Conservation (phyloP, 92 coral and sea anemone genomes). For the Epizoanthus scotinus region DNA sequence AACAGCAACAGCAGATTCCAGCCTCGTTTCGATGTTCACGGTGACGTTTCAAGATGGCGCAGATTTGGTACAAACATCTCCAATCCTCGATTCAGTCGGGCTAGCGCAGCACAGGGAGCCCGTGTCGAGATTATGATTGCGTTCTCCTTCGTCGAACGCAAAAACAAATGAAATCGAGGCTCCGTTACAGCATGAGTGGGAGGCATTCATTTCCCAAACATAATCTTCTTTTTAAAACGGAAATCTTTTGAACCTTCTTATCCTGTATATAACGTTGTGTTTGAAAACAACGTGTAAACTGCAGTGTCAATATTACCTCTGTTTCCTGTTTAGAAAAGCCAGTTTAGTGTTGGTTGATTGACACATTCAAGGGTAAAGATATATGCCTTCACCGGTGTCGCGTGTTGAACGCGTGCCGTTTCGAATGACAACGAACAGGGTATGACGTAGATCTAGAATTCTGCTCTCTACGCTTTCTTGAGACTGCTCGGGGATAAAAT, state of each 20-base stretch:
- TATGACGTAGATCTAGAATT: constrained; percentile 33
- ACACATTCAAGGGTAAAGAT: constrained; percentile 12
- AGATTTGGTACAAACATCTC: constrained; percentile 16
- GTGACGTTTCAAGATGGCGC: constrained; percentile 23
- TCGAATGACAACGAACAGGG: constrained; percentile 24
- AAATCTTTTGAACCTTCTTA: constrained; percentile 13
- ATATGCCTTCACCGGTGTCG: constrained; percentile 25
- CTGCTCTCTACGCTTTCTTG: constrained; percentile 1
- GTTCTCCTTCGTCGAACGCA: neutral
- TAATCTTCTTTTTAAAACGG: constrained; percentile 5
- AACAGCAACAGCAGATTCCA: neutral
- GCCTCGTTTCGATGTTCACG: constrained; percentile 23
- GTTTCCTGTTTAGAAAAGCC: constrained; percentile 20
- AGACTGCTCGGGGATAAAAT: constrained; percentile 3
- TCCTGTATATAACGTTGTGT: constrained; percentile 19
- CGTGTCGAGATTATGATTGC: constrained; percentile 11
- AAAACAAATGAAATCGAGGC: no score
- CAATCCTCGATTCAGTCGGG: constrained; percentile 21
- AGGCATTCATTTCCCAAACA: constrained; percentile 11
- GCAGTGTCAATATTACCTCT: neutral
- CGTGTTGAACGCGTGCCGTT: constrained; percentile 65
- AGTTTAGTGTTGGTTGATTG: constrained; percentile 12
- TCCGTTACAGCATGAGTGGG: no score
- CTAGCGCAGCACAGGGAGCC: constrained; percentile 16
- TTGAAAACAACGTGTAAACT: constrained; percentile 14